Evolutionary conservation across 2,888 invertebrate genomes (phyloP).

Genomic region (Halictus quadricinctus): DNA sequence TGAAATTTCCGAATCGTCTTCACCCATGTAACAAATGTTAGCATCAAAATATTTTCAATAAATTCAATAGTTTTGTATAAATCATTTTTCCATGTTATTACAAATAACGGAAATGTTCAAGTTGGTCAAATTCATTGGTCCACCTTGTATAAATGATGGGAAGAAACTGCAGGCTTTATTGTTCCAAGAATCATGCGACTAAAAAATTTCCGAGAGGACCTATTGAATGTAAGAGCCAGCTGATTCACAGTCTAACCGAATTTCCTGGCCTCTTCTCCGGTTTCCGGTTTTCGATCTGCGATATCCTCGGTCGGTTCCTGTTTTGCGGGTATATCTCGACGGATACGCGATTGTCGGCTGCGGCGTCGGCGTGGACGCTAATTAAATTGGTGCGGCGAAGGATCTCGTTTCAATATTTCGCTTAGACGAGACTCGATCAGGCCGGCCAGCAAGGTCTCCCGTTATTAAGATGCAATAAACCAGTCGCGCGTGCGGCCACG

Average conservation of each 20-base stretch:
- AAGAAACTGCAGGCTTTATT: not conserved
- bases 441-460: conserved; percentile 38
- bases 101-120: no score
- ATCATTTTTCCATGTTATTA: no score
- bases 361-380: conserved; percentile 5
- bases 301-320: not conserved
- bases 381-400: conserved; percentile 41
- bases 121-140: no score
- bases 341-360: conserved; percentile 7
- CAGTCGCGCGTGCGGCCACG: conserved; percentile 48
- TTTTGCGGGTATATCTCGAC: not conserved
- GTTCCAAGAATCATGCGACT: not conserved
- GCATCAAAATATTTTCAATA: no score
- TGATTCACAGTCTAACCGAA: not conserved
- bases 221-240: not conserved
- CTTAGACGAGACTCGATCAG: conserved; percentile 28
- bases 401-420: conserved; percentile 44
- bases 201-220: not conserved
- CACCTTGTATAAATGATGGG: no score
- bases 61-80: no score
- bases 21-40: no score
- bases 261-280: not conserved
- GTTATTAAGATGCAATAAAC: conserved; percentile 57
- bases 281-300: not conserved
- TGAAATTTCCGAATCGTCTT: no score